Evolutionary conservation across 2,797 vertebrate genomes (phyloP).

Genomic region (Anableps anableps): DNA sequence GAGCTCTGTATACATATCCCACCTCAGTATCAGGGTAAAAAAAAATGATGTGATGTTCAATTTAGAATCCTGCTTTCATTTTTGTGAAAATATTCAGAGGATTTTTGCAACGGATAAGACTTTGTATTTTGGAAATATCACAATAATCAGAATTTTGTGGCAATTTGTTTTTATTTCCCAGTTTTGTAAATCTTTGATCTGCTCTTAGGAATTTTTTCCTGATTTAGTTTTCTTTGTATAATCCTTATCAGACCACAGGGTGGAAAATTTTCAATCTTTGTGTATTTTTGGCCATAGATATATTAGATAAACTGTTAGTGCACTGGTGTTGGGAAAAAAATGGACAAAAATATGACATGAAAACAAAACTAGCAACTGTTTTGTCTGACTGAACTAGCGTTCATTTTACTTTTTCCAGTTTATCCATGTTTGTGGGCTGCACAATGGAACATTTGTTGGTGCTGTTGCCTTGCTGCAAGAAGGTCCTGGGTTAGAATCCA

Average conservation of each 20-base stretch:
- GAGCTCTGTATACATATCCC: slow-evolving; percentile 25
- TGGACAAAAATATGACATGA: not conserved
- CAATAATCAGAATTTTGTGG: not conserved
- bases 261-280: not conserved
- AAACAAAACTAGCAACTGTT: not conserved
- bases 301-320: not conserved
- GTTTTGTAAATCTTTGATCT: not conserved
- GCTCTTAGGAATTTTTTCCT: not conserved
- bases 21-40: slow-evolving; percentile 24
- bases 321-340: not conserved
- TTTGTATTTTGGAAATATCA: slow-evolving; percentile 11
- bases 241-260: not conserved
- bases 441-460: too few relatives aligned
- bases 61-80: slow-evolving; percentile 44
- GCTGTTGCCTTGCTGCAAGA: too few relatives aligned
- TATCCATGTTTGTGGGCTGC: too few relatives aligned
- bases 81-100: slow-evolving; percentile 25
- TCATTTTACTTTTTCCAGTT: too few relatives aligned
- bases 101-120: slow-evolving; percentile 26
- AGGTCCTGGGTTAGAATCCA: too few relatives aligned
- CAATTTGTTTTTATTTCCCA: too few relatives aligned
- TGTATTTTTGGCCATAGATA: not conserved
- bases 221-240: not conserved
- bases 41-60: slow-evolving; percentile 23
- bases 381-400: too few relatives aligned